A percentile compares a stretch with the other conserved stretches of the same genome.
These are phyloP conservation scores for Agriopis leucophaearia DNA, from an alignment of 2,888 invertebrate species.

Conservation along the genomic window DNA sequence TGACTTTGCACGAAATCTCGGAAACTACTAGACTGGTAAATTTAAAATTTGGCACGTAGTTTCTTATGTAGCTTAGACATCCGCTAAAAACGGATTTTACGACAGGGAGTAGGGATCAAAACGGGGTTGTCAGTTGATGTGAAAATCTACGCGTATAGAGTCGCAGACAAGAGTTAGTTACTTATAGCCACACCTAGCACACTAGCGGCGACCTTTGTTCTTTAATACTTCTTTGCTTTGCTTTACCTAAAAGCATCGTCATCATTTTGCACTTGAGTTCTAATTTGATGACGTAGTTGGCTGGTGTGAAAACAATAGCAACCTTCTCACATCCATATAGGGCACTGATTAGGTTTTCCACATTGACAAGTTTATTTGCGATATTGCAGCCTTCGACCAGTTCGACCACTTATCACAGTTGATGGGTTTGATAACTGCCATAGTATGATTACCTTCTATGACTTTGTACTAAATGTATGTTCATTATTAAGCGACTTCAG, in stretches of 20 bases:
- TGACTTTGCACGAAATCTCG: too few relatives aligned
- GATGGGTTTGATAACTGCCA: background rate
- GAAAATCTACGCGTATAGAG: too few relatives aligned
- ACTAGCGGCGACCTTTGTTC: too few relatives aligned
- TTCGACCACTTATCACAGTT: conserved; percentile 1
- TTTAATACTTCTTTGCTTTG: background rate
- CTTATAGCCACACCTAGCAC: too few relatives aligned
- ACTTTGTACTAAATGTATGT: background rate
- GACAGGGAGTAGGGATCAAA: too few relatives aligned
- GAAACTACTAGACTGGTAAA: too few relatives aligned
- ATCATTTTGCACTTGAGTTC: conserved; percentile 11
- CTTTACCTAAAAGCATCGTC: conserved; percentile 3
- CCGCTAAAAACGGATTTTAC: too few relatives aligned
- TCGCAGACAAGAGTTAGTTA: too few relatives aligned
- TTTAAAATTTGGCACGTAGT: too few relatives aligned
- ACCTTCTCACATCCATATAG: conserved; percentile 20
- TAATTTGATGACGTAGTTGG: conserved; percentile 16
- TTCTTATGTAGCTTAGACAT: too few relatives aligned
- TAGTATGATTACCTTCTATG: background rate
- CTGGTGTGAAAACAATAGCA: conserved; percentile 9
- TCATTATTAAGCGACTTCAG: too few relatives aligned
- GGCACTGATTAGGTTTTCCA: conserved; percentile 15
- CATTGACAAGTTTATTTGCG: conserved; percentile 1
- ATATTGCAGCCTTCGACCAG: background rate
- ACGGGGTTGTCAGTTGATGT: too few relatives aligned